phyloP scores from a whole-genome alignment of 2,113 vertebrate genomes.

The Clupea harengus region DNA sequence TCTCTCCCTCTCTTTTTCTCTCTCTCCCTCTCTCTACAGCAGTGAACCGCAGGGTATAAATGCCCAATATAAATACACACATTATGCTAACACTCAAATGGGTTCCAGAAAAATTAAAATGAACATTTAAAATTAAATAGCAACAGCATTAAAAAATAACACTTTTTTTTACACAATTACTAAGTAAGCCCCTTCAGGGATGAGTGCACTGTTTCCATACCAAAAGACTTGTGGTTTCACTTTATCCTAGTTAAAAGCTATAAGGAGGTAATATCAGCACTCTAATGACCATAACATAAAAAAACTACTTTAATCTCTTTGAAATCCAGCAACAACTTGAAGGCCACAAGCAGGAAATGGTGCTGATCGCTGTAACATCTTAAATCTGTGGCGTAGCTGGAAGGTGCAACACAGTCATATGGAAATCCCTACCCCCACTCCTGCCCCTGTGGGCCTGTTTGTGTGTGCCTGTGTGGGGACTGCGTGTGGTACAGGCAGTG shows the following conservation, averaged over 20 bases:
- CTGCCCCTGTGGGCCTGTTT: not conserved
- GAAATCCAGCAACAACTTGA: not conserved
- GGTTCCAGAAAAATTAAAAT: not conserved
- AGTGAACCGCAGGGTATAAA: not conserved
- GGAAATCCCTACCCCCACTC: not conserved
- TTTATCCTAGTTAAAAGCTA: not conserved
- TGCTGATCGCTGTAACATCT: not conserved
- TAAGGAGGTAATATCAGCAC: not conserved
- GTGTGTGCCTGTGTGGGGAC: not conserved
- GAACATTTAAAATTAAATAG: not conserved
- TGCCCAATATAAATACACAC: not conserved
- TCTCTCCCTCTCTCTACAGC: constrained; percentile 45
- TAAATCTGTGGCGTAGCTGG: not conserved
- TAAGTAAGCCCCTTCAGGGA: not conserved
- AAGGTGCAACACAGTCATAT: not conserved
- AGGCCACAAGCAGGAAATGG: not conserved
- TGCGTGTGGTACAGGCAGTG: constrained; percentile 25
- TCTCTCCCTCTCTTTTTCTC: constrained; percentile 45
- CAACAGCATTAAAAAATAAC: not conserved
- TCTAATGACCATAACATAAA: not conserved
- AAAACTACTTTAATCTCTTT: not conserved
- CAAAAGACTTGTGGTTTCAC: not conserved
- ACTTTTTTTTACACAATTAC: not conserved
- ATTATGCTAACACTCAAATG: not conserved
- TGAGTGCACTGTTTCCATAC: not conserved